These are phyloP conservation scores for Trichonephila clavipes DNA, from an alignment of 1,140 invertebrate species.

Conservation along the genomic window DNA sequence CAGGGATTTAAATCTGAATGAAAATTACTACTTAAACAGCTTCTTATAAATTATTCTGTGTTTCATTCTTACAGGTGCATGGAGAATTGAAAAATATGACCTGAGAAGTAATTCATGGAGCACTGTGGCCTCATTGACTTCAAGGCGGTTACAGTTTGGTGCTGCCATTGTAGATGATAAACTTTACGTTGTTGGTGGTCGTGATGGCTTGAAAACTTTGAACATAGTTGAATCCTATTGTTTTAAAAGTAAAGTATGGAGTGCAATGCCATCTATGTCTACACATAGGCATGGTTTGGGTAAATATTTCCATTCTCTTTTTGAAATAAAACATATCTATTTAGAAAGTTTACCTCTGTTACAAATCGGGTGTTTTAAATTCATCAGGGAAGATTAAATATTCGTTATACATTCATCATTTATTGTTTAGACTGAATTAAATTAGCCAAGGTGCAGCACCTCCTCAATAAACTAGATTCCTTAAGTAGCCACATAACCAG, in stretches of 20 bases:
- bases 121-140: constrained; percentile 89
- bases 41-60: neutral
- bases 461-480: too few relatives aligned
- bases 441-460: too few relatives aligned
- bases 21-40: too few relatives aligned
- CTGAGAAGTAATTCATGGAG: constrained; percentile 91
- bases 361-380: too few relatives aligned
- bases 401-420: too few relatives aligned
- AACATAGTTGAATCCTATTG: constrained; percentile 91
- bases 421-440: too few relatives aligned
- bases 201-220: constrained; percentile 90
- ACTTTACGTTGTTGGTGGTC: constrained; percentile 86
- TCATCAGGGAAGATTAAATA: too few relatives aligned
- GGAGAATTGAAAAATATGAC: constrained; percentile 94
- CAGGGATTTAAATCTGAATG: too few relatives aligned
- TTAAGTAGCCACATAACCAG: too few relatives aligned
- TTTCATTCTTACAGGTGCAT: constrained; percentile 84
- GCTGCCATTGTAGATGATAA: constrained; percentile 80
- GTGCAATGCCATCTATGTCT: constrained; percentile 91
- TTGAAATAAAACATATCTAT: too few relatives aligned
- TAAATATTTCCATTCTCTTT: constrained; percentile 78
- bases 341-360: too few relatives aligned
- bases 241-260: constrained; percentile 87
- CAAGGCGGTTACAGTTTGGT: constrained; percentile 89
- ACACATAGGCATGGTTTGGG: constrained; percentile 93